Base-by-base conservation (phyloP, 2,797 vertebrate genomes). In the Simalia tracyae region DNA sequence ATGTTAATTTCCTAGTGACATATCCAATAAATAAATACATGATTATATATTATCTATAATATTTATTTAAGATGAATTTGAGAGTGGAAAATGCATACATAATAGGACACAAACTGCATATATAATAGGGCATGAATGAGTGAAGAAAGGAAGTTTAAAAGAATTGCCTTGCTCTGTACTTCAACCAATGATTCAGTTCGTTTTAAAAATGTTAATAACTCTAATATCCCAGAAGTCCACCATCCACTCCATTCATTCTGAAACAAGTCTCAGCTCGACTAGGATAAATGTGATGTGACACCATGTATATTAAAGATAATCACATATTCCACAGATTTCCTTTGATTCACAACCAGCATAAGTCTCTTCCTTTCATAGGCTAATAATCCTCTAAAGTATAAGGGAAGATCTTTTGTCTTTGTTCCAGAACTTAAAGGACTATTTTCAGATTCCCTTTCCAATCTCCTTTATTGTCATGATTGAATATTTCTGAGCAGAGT, bases 391-490 rank as follows among this genome's bases (percentile, higher is more conserved):
- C 60, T 88, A 93, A 86, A 95, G 88, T 42, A 36, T n/a, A 89
- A 1, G 5, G 91, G 89, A 94, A 94, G 1, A 66, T 85, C 91
- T 92, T 93, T 94, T 94, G 89, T 93, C 61, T 95, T 94, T 91
- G 60, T 60, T 81, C 60, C 4, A 26, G 68, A 64, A 91, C 19
- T 0, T 0, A 91, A 94, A 57, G 0, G 42, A 61, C 22, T 14
- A 0, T 59, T 86, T 92, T 90, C 63, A 93, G 66, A 84, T 90
- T 28, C 24, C 81, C 0, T 2, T 28, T 94, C 87, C 0, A 0
- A 89, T 57, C 14, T 84, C 28, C 56, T 50, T 86, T 64, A 93
- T 64, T 90, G 42, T 57, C 87, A 89, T 12, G 85, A 76, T 28
- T 57, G 85, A 90, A 26, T 88, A 12, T 87, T 84, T 91, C 92